Percentiles rank a stretch among this genome's conserved stretches.
These are phyloP conservation scores for Callimorpha dominula DNA, from an alignment of 2,888 invertebrate species.

Conservation along the genomic window DNA sequence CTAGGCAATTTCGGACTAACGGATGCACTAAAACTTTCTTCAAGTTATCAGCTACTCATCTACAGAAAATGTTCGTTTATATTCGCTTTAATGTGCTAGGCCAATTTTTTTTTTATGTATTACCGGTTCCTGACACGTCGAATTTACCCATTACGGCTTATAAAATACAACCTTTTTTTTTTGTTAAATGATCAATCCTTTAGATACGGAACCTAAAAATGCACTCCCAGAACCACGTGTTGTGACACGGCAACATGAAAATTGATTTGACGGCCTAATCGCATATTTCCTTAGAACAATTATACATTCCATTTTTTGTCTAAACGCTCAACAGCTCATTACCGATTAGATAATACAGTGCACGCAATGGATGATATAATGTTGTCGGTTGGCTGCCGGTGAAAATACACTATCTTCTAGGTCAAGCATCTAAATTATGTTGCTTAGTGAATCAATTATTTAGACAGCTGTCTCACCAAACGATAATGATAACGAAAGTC, in stretches of 20 bases:
- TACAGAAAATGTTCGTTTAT: no score
- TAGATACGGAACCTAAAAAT: neutral
- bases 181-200: neutral
- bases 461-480: neutral
- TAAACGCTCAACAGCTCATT: slow-evolving; percentile 28
- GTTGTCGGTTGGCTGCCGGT: slow-evolving; percentile 36
- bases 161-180: neutral
- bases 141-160: no score
- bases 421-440: slow-evolving; percentile 45
- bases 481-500: neutral
- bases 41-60: no score
- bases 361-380: slow-evolving; percentile 57
- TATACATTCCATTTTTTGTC: slow-evolving; percentile 30
- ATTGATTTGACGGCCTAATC: slow-evolving; percentile 13
- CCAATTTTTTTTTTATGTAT: no score
- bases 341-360: slow-evolving; percentile 44
- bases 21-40: neutral
- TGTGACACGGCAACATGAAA: neutral
- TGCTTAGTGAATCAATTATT: slow-evolving; percentile 8
- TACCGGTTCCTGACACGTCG: no score
- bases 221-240: neutral
- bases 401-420: slow-evolving; percentile 48
- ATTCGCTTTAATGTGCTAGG: no score
- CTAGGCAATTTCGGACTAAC: no score
- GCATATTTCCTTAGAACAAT: slow-evolving; percentile 22